Percentiles rank a stretch among this genome's conserved stretches.
Evolutionary conservation across 2,797 vertebrate genomes (phyloP).

Genomic region (Lindbergichthys nudifrons): DNA sequence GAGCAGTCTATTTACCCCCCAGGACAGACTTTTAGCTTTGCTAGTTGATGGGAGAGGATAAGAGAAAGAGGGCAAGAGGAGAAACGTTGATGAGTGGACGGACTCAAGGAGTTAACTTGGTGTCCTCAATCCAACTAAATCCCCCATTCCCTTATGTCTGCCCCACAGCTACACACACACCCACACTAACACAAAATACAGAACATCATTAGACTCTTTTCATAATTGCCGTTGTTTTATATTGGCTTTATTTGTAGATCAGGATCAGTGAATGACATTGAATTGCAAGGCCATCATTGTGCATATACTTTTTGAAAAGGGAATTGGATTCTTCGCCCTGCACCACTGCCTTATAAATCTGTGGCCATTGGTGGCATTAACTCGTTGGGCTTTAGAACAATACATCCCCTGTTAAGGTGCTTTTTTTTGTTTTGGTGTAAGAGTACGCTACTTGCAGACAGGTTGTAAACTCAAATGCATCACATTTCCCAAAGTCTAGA

Average conservation of each 20-base stretch:
- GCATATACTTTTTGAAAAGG: neutral
- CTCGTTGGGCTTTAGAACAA: neutral
- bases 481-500: neutral
- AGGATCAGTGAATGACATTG: neutral
- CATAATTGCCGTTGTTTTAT: neutral
- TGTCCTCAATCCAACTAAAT: conserved; percentile 79
- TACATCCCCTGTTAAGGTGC: neutral
- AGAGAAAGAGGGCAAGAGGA: conserved; percentile 40
- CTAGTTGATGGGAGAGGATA: conserved; percentile 40
- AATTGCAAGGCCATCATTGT: conserved; percentile 10
- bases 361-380: neutral
- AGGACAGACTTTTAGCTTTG: conserved; percentile 34
- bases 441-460: neutral
- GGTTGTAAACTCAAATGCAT: conserved; percentile 11
- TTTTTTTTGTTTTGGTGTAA: neutral
- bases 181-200: too few species aligned
- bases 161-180: conserved; percentile 33
- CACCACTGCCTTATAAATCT: neutral
- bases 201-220: neutral
- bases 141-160: conserved; percentile 67
- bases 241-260: neutral
- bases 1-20: conserved; percentile 51
- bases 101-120: conserved; percentile 69
- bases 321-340: neutral
- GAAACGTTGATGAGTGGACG: conserved; percentile 52